These are phyloP conservation scores for Rhizoglyphus robini DNA, from an alignment of 1,140 invertebrate species.

Conservation along the genomic window DNA sequence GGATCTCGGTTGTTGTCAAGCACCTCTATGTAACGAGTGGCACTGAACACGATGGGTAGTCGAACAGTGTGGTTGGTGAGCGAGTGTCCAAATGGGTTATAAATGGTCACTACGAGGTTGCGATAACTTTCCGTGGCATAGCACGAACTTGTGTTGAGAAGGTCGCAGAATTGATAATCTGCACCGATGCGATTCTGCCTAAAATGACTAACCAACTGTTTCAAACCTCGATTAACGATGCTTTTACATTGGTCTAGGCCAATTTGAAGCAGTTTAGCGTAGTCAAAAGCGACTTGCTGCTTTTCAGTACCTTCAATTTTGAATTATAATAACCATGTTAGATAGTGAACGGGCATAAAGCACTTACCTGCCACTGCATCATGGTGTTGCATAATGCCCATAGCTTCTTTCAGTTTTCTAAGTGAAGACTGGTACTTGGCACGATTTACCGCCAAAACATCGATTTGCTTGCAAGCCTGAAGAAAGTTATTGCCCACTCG, in stretches of 20 bases:
- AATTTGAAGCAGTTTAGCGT: conserved; percentile 43
- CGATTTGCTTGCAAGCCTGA: conserved; percentile 52
- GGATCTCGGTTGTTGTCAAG: conserved; percentile 41
- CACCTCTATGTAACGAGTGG: conserved; percentile 41
- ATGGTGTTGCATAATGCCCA: conserved; percentile 21
- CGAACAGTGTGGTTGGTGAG: conserved; percentile 45
- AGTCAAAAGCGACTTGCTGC: conserved; percentile 74
- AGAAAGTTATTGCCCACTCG: conserved; percentile 55
- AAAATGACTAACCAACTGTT: conserved; percentile 42
- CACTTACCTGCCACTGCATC: conserved; percentile 14
- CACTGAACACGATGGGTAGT: conserved; percentile 50
- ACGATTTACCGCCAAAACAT: conserved; percentile 7
- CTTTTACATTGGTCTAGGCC: conserved; percentile 30
- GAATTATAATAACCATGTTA: neutral
- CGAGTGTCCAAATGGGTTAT: conserved; percentile 60
- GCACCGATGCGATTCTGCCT: conserved; percentile 30
- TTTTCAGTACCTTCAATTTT: conserved; percentile 73
- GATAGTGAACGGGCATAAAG: neutral
- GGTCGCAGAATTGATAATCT: conserved; percentile 40
- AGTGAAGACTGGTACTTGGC: neutral
- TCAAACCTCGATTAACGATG: conserved; percentile 34
- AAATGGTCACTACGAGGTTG: conserved; percentile 52
- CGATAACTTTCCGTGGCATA: conserved; percentile 44
- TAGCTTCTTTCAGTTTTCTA: conserved; percentile 17
- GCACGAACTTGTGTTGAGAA: conserved; percentile 45